Evolutionary conservation across 2,797 vertebrate genomes (phyloP).

Genomic region (Poeciliopsis infans): DNA sequence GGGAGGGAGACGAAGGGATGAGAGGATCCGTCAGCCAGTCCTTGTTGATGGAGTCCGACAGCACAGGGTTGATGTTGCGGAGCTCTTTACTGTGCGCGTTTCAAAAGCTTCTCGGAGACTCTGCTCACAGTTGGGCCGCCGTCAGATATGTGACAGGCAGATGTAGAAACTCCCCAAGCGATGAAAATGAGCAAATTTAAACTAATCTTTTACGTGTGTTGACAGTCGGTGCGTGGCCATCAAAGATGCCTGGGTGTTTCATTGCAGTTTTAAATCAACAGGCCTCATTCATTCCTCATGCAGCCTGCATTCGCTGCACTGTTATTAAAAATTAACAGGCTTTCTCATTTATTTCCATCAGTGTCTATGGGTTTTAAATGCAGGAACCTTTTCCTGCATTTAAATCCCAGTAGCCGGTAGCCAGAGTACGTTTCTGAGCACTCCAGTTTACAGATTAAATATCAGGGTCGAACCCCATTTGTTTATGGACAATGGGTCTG

Average conservation of each 20-base stretch:
- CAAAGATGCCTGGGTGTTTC: neutral
- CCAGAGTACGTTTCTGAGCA: neutral
- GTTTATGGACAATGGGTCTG: neutral
- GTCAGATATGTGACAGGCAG: constrained; percentile 8
- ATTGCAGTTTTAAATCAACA: neutral
- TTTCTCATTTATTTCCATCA: neutral
- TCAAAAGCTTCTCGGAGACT: constrained; percentile 27
- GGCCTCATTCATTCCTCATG: neutral
- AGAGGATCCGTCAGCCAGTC: constrained; percentile 45
- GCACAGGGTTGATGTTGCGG: constrained; percentile 43
- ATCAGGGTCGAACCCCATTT: neutral
- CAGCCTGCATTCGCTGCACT: neutral
- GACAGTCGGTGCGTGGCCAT: constrained; percentile 8
- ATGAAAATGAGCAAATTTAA: neutral
- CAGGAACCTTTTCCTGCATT: neutral
- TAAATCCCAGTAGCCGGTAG: too few species aligned
- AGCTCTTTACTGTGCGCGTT: constrained; percentile 39
- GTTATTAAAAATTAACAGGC: neutral
- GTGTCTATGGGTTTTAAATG: neutral
- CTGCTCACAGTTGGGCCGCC: neutral
- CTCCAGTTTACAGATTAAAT: neutral
- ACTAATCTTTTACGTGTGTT: neutral
- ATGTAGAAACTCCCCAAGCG: neutral
- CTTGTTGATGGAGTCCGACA: constrained; percentile 52
- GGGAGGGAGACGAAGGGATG: constrained; percentile 2